Base-by-base conservation (phyloP, 2,888 invertebrate genomes). In the Bombylius discolor region DNA sequence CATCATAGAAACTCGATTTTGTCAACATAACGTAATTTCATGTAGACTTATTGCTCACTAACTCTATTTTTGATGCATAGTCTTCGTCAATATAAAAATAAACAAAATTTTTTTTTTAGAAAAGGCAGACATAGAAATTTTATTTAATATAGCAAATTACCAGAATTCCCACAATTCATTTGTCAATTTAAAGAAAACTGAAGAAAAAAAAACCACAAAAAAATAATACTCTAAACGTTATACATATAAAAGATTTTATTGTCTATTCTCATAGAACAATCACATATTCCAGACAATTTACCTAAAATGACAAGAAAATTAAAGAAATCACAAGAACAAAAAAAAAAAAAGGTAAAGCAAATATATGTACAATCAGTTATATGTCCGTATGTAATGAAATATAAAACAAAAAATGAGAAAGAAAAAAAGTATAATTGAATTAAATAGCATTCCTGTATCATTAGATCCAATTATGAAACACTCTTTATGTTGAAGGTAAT, bases 401-500 rank as follows among this genome's bases (percentile, higher is more conserved):
- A 31, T 42, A n/a, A 51, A 45, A 33, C 13, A 51, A n/a, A 50
- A 39, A 31, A 42, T 45, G 11, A 51, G 8, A 7, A 39, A 23
- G n/a, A 8, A 49, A n/a, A 36, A n/a, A 4, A 23, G 9, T 14
- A 39, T 56, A 56, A 56, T 53, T 53, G 53, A 56, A 56, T 51
- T 50, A 56, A 51, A 56, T 53, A 50, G 53, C 47, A 56, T 53
- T 53, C 50, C 50, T 53, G 33, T 47, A 39, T 44, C 53, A 56
- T 56, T 56, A 56, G 44, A 42, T 53, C 53, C 56, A 56, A 56
- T 56, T 56, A 56, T 53, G 42, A 56, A 53, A 34, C 51, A 51
- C 51, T 51, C 47, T n/a, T n/a, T 23, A 23, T 23, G 11, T 4
- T 4, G 5, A 42, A 42, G 12, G 39, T 11, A 42, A 42, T 11